Base-by-base conservation (phyloP, 2,888 invertebrate genomes). In the Eristalis arbustorum region DNA sequence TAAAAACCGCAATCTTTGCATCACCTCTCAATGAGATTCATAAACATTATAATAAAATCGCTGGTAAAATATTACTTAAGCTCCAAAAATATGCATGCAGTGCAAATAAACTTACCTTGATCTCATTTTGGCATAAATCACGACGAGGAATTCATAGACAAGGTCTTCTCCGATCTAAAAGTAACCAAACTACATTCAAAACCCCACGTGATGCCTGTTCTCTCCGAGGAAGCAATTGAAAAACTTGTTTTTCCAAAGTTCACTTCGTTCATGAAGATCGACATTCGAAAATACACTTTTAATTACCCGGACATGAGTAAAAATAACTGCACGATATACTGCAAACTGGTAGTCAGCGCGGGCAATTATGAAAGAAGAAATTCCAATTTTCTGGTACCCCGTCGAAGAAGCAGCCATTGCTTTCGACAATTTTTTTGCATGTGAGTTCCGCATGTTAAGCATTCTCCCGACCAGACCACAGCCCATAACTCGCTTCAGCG, bases 401-500 rank as follows among this genome's bases (percentile, higher is more conserved):
- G 31, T 71, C 62, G 62, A 11, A 59, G 49, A 62, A 42, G 31
- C 71, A 67, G 56, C 61, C 18, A 13, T 22, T 62, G 57, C 67
- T 62, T 62, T 63, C 11, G 42, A 23, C n/a, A 13, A 11, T 18
- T 25, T 18, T 25, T 42, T 73, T 28, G 11, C 18, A 62, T 10
- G n/a, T 42, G 11, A 73, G 79, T 79, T 80, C 79, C 79, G 73
- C 79, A 74, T 80, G 67, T 68, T 80, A 74, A 73, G 56, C 73
- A 73, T 67, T 79, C 63, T 67, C n/a, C 61, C 67, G 34, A 23
- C 31, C 40, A 42, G 37, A 71, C 79, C 40, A 31, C 31, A 18
- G 42, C 10, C 68, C 79, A 62, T 73, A 66, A 40, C 25, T 25
- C 56, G 28, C 67, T 31, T 13, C 37, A 69, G 67, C 34, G 25